Evolutionary conservation across 2,888 invertebrate species (phyloP), one percentile per base, ranked within the genome.

Genomic region (Drosophila pseudotakahashii): DNA sequence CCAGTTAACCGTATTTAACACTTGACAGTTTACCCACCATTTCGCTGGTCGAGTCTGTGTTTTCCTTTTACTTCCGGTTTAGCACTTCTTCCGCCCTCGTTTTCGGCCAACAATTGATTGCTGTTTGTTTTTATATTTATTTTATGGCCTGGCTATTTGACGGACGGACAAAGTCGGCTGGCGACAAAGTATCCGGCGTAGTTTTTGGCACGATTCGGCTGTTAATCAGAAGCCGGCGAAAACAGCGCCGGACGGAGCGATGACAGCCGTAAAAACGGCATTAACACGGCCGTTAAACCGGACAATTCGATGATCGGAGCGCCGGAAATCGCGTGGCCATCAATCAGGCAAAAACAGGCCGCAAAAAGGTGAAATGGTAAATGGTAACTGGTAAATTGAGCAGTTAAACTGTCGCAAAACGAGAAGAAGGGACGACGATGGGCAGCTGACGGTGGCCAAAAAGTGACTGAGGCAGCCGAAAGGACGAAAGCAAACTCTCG

Each of bases 241-340:
- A 47, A 48, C 54, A 53, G 45, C 23, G 58, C 58, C 14, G 58
- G 59, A 34, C 58, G 32, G 32, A 39, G 47, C 53, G 69, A 68
- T 70, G 70, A 69, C 60, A 69, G 70, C 66, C 57, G 77, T 50
- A 59, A 75, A 76, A 70, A 53, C 52, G 52, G 52, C 77, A 70
- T 76, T 72, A 61, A 58, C 63, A 71, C 50, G 51, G 44, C 79
- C 76, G 66, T 83, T 41, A 79, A 75, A 83, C 67, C 64, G 83
- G 73, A 78, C 78, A 68, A 76, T 84, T 79, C 79, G 54, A 72
- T 57, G 85, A 76, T 71, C 64, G 44, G 51, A 41, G 48, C 26
- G 52, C 39, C 34, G 70, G 63, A 73, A 67, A 70, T 62, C 62
- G 72, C 73, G 73, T 78, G 72, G 60, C 69, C 78, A 86, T 86